Conservation (phyloP, 2,888 invertebrate species). For the Congeria kusceri region DNA sequence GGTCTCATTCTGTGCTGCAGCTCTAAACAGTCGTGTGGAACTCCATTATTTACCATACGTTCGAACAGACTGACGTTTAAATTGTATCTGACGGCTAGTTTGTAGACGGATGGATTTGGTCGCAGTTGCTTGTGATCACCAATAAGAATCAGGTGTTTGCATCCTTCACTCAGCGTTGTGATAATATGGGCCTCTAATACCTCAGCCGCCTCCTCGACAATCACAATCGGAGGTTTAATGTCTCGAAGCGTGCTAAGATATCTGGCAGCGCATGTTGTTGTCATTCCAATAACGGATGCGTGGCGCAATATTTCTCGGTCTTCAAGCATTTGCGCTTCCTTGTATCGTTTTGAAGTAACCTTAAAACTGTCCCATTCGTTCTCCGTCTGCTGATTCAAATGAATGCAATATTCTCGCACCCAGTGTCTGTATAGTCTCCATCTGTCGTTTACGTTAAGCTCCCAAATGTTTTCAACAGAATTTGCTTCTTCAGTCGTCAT, state of each 20-base stretch:
- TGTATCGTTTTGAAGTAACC: no score
- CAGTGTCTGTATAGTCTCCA: conserved; percentile 86
- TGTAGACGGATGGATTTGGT: conserved; percentile 90
- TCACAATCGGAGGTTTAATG: conserved; percentile 84
- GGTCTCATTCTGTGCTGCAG: conserved; percentile 87
- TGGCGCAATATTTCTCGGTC: conserved; percentile 78
- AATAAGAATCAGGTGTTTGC: conserved; percentile 93
- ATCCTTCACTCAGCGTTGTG: conserved; percentile 90
- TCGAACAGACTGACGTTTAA: conserved; percentile 93
- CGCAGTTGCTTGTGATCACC: conserved; percentile 93
- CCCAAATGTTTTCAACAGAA: conserved; percentile 69
- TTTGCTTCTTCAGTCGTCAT: conserved; percentile 72
- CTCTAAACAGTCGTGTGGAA: conserved; percentile 88
- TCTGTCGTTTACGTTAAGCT: conserved; percentile 77
- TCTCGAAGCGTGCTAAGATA: conserved; percentile 77
- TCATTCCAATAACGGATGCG: conserved; percentile 82
- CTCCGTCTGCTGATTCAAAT: conserved; percentile 67
- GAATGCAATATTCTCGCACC: conserved; percentile 79
- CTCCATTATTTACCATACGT: conserved; percentile 90
- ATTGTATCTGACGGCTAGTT: conserved; percentile 89
- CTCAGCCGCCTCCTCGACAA: conserved; percentile 95
- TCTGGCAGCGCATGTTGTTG: conserved; percentile 83
- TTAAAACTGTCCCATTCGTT: conserved; percentile 60
- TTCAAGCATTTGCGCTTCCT: conserved; percentile 71
- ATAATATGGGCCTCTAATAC: conserved; percentile 93